Conservation (phyloP, 2,797 vertebrate species). For the Sebastes taczanowskii region DNA sequence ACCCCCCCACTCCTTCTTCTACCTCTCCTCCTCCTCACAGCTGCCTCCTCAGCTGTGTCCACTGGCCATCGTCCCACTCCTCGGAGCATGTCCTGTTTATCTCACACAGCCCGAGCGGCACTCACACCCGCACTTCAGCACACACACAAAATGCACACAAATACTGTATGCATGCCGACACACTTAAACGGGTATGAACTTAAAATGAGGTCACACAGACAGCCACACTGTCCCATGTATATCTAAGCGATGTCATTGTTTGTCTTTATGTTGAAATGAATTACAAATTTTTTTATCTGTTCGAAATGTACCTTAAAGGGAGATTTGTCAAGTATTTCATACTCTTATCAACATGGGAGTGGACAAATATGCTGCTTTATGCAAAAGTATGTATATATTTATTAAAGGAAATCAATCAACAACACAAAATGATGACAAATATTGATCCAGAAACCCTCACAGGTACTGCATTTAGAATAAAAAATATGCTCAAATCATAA, state of each 20-base stretch:
- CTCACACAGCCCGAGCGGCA: conserved; percentile 36
- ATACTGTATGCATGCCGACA: conserved; percentile 26
- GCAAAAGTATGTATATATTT: no score
- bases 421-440: no score
- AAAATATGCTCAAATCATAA: no score
- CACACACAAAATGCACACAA: conserved; percentile 31
- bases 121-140: conserved; percentile 24
- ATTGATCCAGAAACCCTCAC: no score
- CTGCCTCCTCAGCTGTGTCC: conserved; percentile 81
- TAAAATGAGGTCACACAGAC: conserved; percentile 1
- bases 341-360: no score
- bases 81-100: conserved; percentile 78
- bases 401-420: no score
- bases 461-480: no score
- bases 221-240: neutral
- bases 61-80: conserved; percentile 72
- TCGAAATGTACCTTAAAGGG: no score
- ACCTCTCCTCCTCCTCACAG: conserved; percentile 68
- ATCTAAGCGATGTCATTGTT: neutral
- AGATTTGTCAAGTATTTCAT: no score
- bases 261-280: neutral
- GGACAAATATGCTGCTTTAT: no score
- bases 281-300: no score
- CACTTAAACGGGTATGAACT: neutral
- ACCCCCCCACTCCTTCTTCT: neutral